A percentile compares a stretch with the other conserved stretches of the same genome.
These are phyloP conservation scores for Drosophila parvula DNA, from an alignment of 1,140 invertebrate species.

Conservation along the genomic window DNA sequence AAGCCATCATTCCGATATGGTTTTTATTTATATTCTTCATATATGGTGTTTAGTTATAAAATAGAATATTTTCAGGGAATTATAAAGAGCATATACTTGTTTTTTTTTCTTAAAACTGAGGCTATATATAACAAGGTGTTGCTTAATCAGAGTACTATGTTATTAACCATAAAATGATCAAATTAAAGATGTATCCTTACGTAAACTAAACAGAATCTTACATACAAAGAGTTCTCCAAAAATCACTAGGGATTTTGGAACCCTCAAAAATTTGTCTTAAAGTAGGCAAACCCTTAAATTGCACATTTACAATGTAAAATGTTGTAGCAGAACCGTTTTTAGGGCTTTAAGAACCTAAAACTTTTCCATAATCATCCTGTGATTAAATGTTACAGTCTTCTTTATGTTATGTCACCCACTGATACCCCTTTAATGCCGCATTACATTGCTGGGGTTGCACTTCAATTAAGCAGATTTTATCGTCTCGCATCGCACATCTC, in stretches of 20 bases:
- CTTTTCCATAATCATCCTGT: too few relatives aligned
- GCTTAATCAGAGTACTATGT: not conserved
- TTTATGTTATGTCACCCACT: not conserved
- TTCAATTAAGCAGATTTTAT: conserved; percentile 46
- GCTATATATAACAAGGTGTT: not conserved
- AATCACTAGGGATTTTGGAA: too few relatives aligned
- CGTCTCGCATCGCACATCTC: conserved; percentile 29
- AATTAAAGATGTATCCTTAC: not conserved
- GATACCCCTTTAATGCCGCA: conserved; percentile 15
- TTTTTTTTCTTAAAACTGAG: not conserved
- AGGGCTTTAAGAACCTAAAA: too few relatives aligned
- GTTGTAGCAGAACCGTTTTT: too few relatives aligned
- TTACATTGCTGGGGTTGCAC: conserved; percentile 44
- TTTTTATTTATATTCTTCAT: not conserved
- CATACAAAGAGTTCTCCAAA: too few relatives aligned
- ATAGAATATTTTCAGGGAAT: not conserved
- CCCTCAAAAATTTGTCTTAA: too few relatives aligned
- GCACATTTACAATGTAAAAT: too few relatives aligned
- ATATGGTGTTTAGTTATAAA: not conserved
- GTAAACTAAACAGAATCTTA: not conserved
- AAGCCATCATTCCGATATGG: not conserved
- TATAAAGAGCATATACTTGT: not conserved
- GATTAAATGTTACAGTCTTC: not conserved
- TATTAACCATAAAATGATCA: not conserved
- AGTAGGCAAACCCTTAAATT: too few relatives aligned